These are phyloP conservation scores for Syngnathus acus DNA, from an alignment of 2,797 vertebrate genomes.

Conservation along the genomic window DNA sequence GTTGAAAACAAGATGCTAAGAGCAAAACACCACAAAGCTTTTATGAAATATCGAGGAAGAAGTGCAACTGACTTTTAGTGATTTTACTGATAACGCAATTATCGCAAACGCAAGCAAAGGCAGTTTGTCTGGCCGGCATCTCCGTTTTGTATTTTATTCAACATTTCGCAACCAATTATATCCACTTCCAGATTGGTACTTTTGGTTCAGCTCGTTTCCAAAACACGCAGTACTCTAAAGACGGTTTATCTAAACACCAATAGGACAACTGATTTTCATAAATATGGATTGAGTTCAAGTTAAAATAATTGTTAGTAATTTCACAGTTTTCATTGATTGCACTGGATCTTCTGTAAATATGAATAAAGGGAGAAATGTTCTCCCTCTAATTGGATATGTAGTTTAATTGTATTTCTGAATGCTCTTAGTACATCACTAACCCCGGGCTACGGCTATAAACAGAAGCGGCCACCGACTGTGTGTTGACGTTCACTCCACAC, in stretches of 20 bases:
- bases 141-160: too few species aligned
- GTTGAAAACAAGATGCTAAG: constrained; percentile 57
- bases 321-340: background rate
- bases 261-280: too few species aligned
- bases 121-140: too few species aligned
- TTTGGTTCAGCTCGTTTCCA: too few species aligned
- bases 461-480: constrained; percentile 58
- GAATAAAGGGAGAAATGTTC: background rate
- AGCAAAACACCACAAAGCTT: constrained; percentile 46
- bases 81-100: constrained; percentile 9
- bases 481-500: constrained; percentile 58
- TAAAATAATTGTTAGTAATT: too few species aligned
- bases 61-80: constrained; percentile 17
- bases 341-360: background rate
- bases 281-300: too few species aligned
- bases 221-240: too few species aligned
- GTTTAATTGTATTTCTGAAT: constrained; percentile 56
- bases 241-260: too few species aligned
- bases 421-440: constrained; percentile 63
- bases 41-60: constrained; percentile 36
- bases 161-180: too few species aligned
- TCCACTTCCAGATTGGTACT: too few species aligned
- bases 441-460: constrained; percentile 65
- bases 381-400: background rate
- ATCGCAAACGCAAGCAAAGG: too few species aligned